phyloP scores from a whole-genome alignment of 2,888 invertebrate genomes.

The Hydriomena furcata region DNA sequence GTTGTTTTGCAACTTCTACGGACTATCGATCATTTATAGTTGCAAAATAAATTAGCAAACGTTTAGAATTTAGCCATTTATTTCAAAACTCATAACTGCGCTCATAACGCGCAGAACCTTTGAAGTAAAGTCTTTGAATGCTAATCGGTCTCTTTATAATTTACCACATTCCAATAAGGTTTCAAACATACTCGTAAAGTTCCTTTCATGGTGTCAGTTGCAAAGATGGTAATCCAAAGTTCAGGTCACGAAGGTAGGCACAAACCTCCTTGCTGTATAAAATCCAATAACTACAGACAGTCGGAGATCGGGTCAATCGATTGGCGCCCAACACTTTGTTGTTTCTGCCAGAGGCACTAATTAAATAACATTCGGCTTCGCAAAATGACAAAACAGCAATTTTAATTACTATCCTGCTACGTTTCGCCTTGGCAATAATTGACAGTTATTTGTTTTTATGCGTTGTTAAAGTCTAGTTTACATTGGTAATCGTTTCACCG shows the following conservation, averaged over 20 bases:
- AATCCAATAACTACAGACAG: conserved; percentile 51
- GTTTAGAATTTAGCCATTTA: conserved; percentile 25
- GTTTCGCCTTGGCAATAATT: conserved; percentile 34
- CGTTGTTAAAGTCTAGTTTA: conserved; percentile 27
- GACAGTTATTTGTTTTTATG: conserved; percentile 34
- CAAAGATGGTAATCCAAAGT: conserved; percentile 35
- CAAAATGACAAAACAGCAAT: conserved; percentile 41
- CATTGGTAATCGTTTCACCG: conserved; percentile 23
- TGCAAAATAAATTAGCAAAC: conserved; percentile 29
- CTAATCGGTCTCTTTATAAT: conserved; percentile 14
- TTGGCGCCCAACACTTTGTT: conserved; percentile 56
- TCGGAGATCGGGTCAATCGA: conserved; percentile 72
- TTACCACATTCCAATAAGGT: conserved; percentile 13
- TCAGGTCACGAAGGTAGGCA: conserved; percentile 38
- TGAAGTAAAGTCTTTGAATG: conserved; percentile 19
- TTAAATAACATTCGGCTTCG: conserved; percentile 43
- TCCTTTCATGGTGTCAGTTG: conserved; percentile 15
- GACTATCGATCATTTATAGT: conserved; percentile 27
- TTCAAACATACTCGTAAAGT: conserved; percentile 18
- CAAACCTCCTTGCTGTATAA: conserved; percentile 45
- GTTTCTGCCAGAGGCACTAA: conserved; percentile 46
- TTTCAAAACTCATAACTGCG: conserved; percentile 24
- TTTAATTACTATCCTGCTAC: conserved; percentile 35
- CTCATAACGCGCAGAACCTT: conserved; percentile 15
- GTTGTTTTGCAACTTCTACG: conserved; percentile 30